Evolutionary conservation across 2,888 invertebrate genomes (phyloP), one percentile per base, ranked within the genome.

Genomic region (Adelphocoris suturalis): DNA sequence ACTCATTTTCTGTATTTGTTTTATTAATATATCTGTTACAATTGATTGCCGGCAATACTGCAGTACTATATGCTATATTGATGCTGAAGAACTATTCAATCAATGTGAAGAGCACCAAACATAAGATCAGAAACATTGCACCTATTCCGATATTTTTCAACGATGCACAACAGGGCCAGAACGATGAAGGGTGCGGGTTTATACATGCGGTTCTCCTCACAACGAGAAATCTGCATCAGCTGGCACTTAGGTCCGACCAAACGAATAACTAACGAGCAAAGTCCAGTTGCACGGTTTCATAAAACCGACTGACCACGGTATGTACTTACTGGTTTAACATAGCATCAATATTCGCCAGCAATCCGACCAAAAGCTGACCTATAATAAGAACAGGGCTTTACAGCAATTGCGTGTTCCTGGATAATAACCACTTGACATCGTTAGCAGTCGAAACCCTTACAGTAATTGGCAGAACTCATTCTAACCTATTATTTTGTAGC

Each of bases 391-490:
- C 19, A 78, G 37, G 13, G 78, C 47, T 78, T 16, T 78, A 16
- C 52, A 82, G 52, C 47, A 46, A 82, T 82, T 27, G 82, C 82
- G 82, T 82, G 82, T 82, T 82, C 23, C 13, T 23, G 52, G 52
- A 52, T 82, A 82, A 82, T 82, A 82, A 82, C 52, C 82, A 47
- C 52, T 82, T 82, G 82, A 82, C 82, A 82, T 82, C 82, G 82
- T 82, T 82, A 82, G 78, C 52, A 52, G 82, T 82, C 1, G 81
- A 52, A 82, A 52, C 82, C 82, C 82, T 52, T 52, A 52, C 47
- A 78, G 46, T 85, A 86, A 86, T 86, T 86, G 86, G 75, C 86
- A 86, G 86, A 47, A 68, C 61, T 75, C 75, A 86, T 86, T 86
- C 68, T 27, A 86, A 47, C 76, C 86, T 75, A 86, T 86, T 86